Conservation (phyloP, 2,797 vertebrate species). For the Knipowitschia caucasica region DNA sequence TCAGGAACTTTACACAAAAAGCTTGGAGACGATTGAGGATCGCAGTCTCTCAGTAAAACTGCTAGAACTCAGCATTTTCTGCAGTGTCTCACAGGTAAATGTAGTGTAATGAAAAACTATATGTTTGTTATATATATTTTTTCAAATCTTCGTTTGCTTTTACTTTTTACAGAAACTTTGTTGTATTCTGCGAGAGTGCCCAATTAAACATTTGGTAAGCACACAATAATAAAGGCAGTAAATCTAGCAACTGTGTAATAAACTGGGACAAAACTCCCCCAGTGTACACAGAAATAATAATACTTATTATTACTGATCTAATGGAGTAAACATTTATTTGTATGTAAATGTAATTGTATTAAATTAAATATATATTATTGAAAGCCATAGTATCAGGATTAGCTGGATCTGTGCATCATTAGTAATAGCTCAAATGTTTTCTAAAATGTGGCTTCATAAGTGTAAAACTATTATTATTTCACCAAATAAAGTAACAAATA, state of each 20-base stretch:
- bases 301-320: too few species aligned
- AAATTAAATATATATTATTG: too few species aligned
- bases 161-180: slow-evolving; percentile 79
- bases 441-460: too few species aligned
- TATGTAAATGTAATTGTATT: too few species aligned
- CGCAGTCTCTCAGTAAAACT: slow-evolving; percentile 79
- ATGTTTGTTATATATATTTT: neutral
- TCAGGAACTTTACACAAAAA: slow-evolving; percentile 83
- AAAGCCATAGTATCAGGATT: too few species aligned
- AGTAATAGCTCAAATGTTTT: too few species aligned
- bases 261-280: too few species aligned
- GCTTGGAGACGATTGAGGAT: slow-evolving; percentile 80
- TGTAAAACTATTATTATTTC: too few species aligned
- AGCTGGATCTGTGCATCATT: too few species aligned
- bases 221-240: neutral
- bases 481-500: too few species aligned
- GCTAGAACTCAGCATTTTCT: slow-evolving; percentile 82
- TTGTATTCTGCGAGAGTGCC: slow-evolving; percentile 85
- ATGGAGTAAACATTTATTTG: too few species aligned
- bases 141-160: slow-evolving; percentile 9
- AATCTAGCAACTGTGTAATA: neutral
- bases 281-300: too few species aligned
- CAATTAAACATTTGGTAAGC: slow-evolving; percentile 86
- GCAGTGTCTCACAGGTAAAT: slow-evolving; percentile 81
- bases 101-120: neutral